Conservation (phyloP, 1,140 invertebrate species). For the Cydia amplana region DNA sequence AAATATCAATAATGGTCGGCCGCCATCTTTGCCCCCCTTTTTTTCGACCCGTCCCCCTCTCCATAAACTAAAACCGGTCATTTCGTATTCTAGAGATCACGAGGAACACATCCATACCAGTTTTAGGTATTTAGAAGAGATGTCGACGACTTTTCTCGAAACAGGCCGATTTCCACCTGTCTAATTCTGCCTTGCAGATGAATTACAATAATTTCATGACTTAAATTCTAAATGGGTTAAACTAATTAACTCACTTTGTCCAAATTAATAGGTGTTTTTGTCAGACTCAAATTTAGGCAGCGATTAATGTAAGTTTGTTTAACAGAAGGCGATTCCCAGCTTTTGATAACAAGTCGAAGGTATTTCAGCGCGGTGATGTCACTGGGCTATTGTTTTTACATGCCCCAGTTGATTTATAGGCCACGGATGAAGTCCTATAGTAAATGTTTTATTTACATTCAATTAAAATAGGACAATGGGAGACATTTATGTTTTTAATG, state of each 20-base stretch:
- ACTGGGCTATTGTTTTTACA: conserved; percentile 8
- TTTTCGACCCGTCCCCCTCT: too few relatives aligned
- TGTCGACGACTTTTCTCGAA: too few relatives aligned
- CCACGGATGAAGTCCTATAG: conserved; percentile 16
- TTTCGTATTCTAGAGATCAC: too few relatives aligned
- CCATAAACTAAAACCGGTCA: too few relatives aligned
- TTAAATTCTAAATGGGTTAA: too few relatives aligned
- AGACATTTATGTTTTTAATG: neutral
- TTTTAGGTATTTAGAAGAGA: too few relatives aligned
- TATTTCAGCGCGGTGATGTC: conserved; percentile 6
- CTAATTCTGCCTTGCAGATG: too few relatives aligned
- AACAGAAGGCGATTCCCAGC: conserved; percentile 3
- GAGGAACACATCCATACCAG: too few relatives aligned
- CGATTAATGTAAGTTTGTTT: neutral
- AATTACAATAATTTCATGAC: too few relatives aligned
- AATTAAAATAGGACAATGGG: neutral
- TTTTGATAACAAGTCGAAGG: conserved; percentile 1
- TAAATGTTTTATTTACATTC: neutral
- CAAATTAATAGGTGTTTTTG: neutral
- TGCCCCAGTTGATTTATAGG: conserved; percentile 26
- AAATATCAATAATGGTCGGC: too few relatives aligned
- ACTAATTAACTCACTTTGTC: neutral
- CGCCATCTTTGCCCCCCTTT: too few relatives aligned
- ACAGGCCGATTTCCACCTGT: too few relatives aligned
- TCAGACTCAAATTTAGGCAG: neutral